Percentiles rank a stretch among this genome's conserved stretches.
phyloP scores from a whole-genome alignment of 2,888 invertebrate species.

The Ophion costatus region DNA sequence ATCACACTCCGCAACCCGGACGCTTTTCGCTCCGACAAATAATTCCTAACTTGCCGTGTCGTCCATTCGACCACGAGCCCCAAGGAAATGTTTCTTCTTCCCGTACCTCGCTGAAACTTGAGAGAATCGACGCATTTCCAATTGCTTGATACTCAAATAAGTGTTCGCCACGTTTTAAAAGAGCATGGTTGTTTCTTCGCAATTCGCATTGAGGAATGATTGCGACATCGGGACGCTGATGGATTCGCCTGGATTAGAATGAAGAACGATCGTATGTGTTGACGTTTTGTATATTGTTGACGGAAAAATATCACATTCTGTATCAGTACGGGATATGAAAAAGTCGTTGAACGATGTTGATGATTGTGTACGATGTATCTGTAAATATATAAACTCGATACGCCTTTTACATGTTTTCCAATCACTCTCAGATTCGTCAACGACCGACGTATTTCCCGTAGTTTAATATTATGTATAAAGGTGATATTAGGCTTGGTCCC shows the following conservation, averaged over 20 bases:
- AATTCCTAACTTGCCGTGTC: background rate
- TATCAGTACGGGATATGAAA: slow-evolving; percentile 67
- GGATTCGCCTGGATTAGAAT: background rate
- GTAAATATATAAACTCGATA: slow-evolving; percentile 31
- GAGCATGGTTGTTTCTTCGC: background rate
- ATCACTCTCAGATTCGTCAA: slow-evolving; percentile 9
- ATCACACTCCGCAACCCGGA: slow-evolving; percentile 55
- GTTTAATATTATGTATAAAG: slow-evolving; percentile 55
- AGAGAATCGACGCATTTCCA: too few relatives aligned
- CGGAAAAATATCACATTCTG: slow-evolving; percentile 73
- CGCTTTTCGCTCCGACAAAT: slow-evolving; percentile 34
- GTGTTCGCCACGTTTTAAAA: background rate
- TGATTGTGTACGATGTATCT: slow-evolving; percentile 43
- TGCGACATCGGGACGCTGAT: background rate
- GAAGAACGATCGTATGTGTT: slow-evolving; percentile 21
- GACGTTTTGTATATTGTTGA: slow-evolving; percentile 71
- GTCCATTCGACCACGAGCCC: too few relatives aligned
- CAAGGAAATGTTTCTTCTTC: background rate
- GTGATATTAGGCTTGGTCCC: slow-evolving; percentile 63
- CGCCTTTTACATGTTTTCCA: slow-evolving; percentile 29
- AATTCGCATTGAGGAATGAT: background rate
- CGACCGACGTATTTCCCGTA: slow-evolving; percentile 38
- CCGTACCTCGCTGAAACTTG: slow-evolving; percentile 10
- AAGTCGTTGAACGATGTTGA: slow-evolving; percentile 41
- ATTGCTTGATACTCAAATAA: background rate